Evolutionary conservation across 2,113 vertebrate species (phyloP), one percentile per base, ranked within the genome.

Genomic region (Pseudorhombus dupliciocellatus): DNA sequence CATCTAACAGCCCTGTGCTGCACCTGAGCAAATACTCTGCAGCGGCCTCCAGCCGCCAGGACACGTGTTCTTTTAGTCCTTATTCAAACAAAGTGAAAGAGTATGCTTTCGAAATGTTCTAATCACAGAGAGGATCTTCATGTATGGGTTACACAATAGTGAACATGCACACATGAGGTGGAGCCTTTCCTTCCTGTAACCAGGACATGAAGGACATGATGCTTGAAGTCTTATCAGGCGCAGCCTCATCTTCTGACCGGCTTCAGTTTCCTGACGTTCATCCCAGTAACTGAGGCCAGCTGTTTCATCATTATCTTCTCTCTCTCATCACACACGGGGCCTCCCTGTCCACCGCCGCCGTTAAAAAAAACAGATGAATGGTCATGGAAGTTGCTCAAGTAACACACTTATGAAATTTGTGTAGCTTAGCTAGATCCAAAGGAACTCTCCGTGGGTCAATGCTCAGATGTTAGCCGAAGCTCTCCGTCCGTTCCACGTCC

Each of bases 211-310:
- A 51, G 25, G 46, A 58, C 21, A 57, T 16, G 52, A 40, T 59
- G 30, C 54, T 71, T 61, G 37, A 58, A 40, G 66, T 66, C 53
- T 81, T 57, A 79, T 88, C 80, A 52, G 50, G 50, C 25, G 42
- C 25, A 57, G 40, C 24, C 11, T 54, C 34, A 63, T 56, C 28
- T 26, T 70, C 46, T 26, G 63, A 65, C 66, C 65, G 54, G 18
- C 20, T 48, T 7, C 46, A 55, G 57, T 62, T 67, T 67, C 62
- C 52, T 56, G 61, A 66, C 60, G 31, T 70, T 40, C 7, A 79
- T 76, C 75, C 24, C 53, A 57, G 16, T 64, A 62, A 70, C 11
- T 26, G 0, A 4, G 25, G 53, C 15, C 34, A 66, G 55, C 21
- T 75, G 65, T 51, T 71, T 62, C 28, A 51, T 25, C 25, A 24